Percentiles rank a stretch among this genome's conserved stretches.
These are phyloP conservation scores for Leptocoma aspasia DNA, from an alignment of 2,113 vertebrate genomes.

Conservation along the genomic window DNA sequence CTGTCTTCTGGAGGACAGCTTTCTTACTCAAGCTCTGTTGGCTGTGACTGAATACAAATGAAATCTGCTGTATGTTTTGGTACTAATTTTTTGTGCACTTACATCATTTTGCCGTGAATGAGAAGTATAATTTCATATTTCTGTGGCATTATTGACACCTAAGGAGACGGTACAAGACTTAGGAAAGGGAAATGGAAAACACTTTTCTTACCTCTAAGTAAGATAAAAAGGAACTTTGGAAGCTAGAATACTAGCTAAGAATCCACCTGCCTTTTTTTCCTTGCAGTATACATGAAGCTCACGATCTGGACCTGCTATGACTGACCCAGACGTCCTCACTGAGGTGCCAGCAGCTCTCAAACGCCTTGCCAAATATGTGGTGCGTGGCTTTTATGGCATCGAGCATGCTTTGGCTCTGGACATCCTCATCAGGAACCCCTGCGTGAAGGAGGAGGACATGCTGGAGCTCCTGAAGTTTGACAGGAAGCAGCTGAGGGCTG, in stretches of 20 bases:
- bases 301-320: conserved; percentile 76
- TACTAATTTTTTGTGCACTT: neutral
- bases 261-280: neutral
- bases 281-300: conserved; percentile 54
- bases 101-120: neutral
- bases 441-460: conserved; percentile 98
- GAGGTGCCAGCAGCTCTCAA: conserved; percentile 94
- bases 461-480: conserved; percentile 97
- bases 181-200: neutral
- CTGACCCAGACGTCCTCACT: conserved; percentile 90
- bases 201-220: neutral
- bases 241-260: neutral
- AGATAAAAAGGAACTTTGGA: neutral
- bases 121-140: neutral
- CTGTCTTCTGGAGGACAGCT: neutral
- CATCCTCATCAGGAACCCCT: conserved; percentile 94
- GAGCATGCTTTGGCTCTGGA: conserved; percentile 95
- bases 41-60: neutral
- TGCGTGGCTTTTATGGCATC: conserved; percentile 94
- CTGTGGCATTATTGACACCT: neutral
- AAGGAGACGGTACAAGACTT: neutral
- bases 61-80: neutral
- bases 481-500: conserved; percentile 92
- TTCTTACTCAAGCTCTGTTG: neutral
- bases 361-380: conserved; percentile 94